Evolutionary conservation across 2,797 vertebrate genomes (phyloP), one percentile per base, ranked within the genome.

Genomic region (Caiman crocodilus): DNA sequence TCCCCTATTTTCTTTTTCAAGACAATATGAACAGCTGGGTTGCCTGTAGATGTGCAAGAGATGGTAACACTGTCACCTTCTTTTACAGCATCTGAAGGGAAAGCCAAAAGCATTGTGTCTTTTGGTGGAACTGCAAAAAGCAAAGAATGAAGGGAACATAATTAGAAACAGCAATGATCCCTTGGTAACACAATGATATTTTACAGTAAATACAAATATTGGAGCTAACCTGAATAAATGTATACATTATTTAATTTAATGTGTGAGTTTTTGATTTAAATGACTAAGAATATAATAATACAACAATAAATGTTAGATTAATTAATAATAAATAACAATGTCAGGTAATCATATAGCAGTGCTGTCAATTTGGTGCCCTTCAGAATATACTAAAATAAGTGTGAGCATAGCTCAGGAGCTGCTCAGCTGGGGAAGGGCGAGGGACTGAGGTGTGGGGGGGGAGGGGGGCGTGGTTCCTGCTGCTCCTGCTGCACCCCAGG

Each of bases 11-110:
- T 92, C 64, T 95, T 98, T 82, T 90, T 98, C 61, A 98, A 93
- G 58, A 97, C 95, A 69, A 98, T 92, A 14, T 57, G 93, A 30
- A 97, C 92, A 86, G 94, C 91, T 2, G 98, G 96, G 78, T 93
- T 86, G 71, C 97, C 97, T 3, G 90, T 73, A 30, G 98, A 98
- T 2, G 28, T 89, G 76, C 98, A 98, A 92, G 95, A 98, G 15
- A 99, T 76, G 1, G 65, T 97, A 90, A 98, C 90, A 15, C 87
- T 94, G 82, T 98, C 97, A 88, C 98, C 98, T 91, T 98, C 97
- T 87, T 95, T 96, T 12, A 96, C 93, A 25, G 94, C 92, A 58
- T 90, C 89, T 74, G 96, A 97, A 60, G 98, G 98, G 35, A 96
- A 97, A 96, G 98, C 95, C 3, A 17, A 93, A 76, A 99, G 95